A percentile compares a stretch with the other conserved stretches of the same genome.
Conservation (phyloP, 2,888 invertebrate species). For the Lasioglossum morio region DNA sequence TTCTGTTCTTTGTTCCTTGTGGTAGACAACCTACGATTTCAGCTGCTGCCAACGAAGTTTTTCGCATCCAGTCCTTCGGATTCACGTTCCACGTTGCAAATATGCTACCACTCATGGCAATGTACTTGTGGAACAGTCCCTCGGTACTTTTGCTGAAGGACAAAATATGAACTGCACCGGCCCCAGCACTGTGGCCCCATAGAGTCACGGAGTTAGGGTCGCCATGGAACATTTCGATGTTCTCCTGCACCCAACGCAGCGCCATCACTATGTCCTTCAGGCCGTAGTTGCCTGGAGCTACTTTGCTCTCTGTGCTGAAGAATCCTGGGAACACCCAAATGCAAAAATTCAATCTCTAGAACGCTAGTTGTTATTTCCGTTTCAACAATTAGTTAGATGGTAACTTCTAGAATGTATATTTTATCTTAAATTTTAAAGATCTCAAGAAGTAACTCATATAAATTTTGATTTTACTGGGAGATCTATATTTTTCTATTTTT, state of each 20-base stretch:
- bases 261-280: slow-evolving; percentile 79
- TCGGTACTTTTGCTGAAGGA: slow-evolving; percentile 75
- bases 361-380: too few species aligned
- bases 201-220: slow-evolving; percentile 76
- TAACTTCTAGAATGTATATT: too few species aligned
- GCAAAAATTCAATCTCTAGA: too few species aligned
- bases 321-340: slow-evolving; percentile 70
- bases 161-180: slow-evolving; percentile 71
- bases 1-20: not conserved
- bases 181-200: slow-evolving; percentile 77
- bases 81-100: slow-evolving; percentile 65
- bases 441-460: too few species aligned
- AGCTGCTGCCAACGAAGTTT: slow-evolving; percentile 69
- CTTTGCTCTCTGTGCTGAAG: slow-evolving; percentile 76
- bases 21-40: slow-evolving; percentile 64
- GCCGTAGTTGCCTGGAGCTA: slow-evolving; percentile 79
- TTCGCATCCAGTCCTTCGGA: slow-evolving; percentile 57
- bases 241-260: slow-evolving; percentile 78
- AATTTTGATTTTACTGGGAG: too few species aligned
- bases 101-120: slow-evolving; percentile 75
- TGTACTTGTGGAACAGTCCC: slow-evolving; percentile 77
- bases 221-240: slow-evolving; percentile 78
- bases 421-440: too few species aligned
- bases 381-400: too few species aligned
- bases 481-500: not conserved